Evolutionary conservation across 2,113 vertebrate genomes (phyloP).

Genomic region (Thalassarche chlororhynchos): DNA sequence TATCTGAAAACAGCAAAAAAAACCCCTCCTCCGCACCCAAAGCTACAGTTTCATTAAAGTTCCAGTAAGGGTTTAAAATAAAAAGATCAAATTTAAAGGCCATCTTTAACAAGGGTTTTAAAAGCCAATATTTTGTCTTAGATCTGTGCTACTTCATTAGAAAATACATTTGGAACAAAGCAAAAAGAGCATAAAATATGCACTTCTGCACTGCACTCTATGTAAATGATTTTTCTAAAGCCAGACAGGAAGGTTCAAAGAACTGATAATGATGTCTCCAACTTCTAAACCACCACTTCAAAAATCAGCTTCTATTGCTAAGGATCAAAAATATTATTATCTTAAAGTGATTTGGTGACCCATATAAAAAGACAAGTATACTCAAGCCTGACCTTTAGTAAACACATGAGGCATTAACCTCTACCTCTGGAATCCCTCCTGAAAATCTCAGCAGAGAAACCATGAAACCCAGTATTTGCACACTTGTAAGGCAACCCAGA

Average conservation of each 20-base stretch:
- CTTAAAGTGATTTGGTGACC: slow-evolving; percentile 17
- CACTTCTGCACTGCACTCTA: neutral
- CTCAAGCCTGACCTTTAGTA: neutral
- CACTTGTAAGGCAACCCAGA: neutral
- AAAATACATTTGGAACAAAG: slow-evolving; percentile 22
- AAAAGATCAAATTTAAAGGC: neutral
- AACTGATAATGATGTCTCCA: slow-evolving; percentile 36
- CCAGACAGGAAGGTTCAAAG: slow-evolving; percentile 40
- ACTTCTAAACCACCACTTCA: slow-evolving; percentile 45
- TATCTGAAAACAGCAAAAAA: neutral
- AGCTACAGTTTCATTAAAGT: neutral
- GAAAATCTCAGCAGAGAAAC: neutral
- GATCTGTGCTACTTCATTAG: neutral
- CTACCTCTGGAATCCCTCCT: neutral
- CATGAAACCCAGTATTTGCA: neutral
- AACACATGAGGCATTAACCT: neutral
- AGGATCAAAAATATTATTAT: slow-evolving; percentile 44
- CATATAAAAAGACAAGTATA: neutral
- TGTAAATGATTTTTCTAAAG: slow-evolving; percentile 29
- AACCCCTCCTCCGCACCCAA: neutral
- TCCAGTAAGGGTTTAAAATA: neutral
- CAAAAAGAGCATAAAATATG: neutral
- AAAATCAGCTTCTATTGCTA: slow-evolving; percentile 5
- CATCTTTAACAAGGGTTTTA: neutral
- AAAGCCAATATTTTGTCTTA: neutral